phyloP scores from a whole-genome alignment of 2,888 invertebrate species.

The Deladenus siricidicola region DNA sequence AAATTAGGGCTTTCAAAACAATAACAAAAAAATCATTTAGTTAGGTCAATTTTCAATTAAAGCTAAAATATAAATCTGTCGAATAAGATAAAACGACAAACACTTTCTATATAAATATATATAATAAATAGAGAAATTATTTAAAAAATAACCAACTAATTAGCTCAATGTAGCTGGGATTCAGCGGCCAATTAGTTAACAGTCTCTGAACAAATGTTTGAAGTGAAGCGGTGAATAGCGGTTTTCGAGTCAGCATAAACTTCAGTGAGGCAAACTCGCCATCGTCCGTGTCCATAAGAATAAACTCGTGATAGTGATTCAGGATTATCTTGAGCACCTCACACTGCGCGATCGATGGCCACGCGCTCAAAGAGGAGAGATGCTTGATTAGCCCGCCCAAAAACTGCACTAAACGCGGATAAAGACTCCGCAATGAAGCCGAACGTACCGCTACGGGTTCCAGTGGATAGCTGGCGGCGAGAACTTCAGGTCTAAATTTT shows the following conservation, averaged over 20 bases:
- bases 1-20: neutral
- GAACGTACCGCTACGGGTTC: conserved; percentile 15
- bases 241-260: conserved; percentile 10
- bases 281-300: conserved; percentile 17
- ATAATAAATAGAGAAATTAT: no score
- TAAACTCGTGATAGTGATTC: conserved; percentile 15
- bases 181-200: conserved; percentile 17
- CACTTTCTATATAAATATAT: neutral
- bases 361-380: conserved; percentile 7
- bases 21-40: neutral
- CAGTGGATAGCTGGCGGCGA: conserved; percentile 13
- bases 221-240: conserved; percentile 8
- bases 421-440: conserved; percentile 12
- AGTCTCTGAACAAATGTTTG: conserved; percentile 15
- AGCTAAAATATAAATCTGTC: neutral
- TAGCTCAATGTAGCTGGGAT: conserved; percentile 9
- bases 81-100: neutral
- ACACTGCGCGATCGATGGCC: conserved; percentile 7
- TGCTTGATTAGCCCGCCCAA: conserved; percentile 12
- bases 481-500: conserved; percentile 14
- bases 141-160: conserved; percentile 15
- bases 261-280: conserved; percentile 14
- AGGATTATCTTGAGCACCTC: conserved; percentile 11
- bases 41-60: neutral
- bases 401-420: conserved; percentile 17